Evolutionary conservation across 2,797 vertebrate species (phyloP), one percentile per base, ranked within the genome.

Genomic region (Syngnathus acus): DNA sequence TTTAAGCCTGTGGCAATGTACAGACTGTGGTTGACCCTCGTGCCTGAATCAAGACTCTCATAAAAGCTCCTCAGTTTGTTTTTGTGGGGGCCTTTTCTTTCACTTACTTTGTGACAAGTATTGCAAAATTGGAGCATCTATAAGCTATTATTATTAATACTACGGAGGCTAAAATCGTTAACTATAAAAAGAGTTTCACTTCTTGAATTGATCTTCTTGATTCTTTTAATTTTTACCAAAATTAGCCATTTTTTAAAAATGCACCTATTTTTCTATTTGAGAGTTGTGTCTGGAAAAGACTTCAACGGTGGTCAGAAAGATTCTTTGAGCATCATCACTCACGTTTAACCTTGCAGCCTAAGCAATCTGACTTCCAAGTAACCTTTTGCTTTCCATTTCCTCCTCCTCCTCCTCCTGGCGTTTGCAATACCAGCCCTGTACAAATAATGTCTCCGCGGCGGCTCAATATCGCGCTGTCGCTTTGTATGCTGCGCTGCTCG

Each of bases 361-460:
- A 68, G 71, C 72, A 40, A 71, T 78, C 69, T 67, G 47, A 69
- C 63, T 70, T 82, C 78, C 68, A 76, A 81, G 68, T 60, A 82
- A 71, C 67, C 68, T 80, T 74, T 83, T 71, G 58, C 73, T 75
- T 82, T 79, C 68, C 64, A 80, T 82, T 82, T 68, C 73, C 81
- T 72, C 65, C 71, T 62, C 65, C 42, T 17, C 39, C 66, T 50
- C 54, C 70, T 53, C 55, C 48, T 62, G 21, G 2, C 50, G 5
- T n/a, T 57, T 57, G 32, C 26, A 16, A 58, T 54, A 74, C 76
- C 66, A 66, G 62, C 65, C 62, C 32, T 65, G 70, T 68, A 69
- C 65, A 80, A 80, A 82, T 69, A 74, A 76, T 63, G 76, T 51
- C 53, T 1, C 71, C 51, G 66, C 72, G 71, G 74, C 68, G 67